Conservation (phyloP, 2,888 invertebrate genomes). For the Hypercompe scribonia region DNA sequence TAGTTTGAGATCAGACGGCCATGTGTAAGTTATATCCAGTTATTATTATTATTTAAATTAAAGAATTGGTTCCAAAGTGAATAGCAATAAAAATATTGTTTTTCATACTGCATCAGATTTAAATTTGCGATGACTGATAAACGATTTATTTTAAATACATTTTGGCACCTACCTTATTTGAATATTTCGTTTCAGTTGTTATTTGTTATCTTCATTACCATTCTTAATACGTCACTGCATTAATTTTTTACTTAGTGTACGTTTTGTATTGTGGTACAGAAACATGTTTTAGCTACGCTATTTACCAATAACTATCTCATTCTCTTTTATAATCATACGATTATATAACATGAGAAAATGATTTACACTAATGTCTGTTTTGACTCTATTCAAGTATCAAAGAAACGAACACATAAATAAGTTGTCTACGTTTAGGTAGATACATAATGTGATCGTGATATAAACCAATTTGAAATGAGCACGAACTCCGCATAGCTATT, state of each 20-base stretch:
- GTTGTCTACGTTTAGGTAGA: constrained; percentile 27
- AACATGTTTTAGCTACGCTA: neutral
- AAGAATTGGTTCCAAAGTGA: no score
- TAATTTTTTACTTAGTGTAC: neutral
- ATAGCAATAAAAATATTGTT: no score
- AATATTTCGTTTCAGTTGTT: neutral
- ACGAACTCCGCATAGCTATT: constrained; percentile 54
- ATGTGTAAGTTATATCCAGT: no score
- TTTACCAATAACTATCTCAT: neutral
- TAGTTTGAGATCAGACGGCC: no score
- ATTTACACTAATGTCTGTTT: constrained; percentile 14
- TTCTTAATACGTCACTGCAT: no score
- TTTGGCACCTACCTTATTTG: neutral
- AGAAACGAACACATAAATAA: constrained; percentile 24
- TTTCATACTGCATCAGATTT: neutral
- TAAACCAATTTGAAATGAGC: constrained; percentile 47
- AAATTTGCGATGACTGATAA: neutral
- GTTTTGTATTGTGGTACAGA: neutral
- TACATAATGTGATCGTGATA: constrained; percentile 33
- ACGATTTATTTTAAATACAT: neutral
- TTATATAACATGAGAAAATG: neutral
- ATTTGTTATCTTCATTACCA: neutral
- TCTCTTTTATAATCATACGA: neutral
- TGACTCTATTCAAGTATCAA: constrained; percentile 16
- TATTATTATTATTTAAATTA: no score